phyloP scores from a whole-genome alignment of 2,797 vertebrate genomes.

The Enteromius mattozi region DNA sequence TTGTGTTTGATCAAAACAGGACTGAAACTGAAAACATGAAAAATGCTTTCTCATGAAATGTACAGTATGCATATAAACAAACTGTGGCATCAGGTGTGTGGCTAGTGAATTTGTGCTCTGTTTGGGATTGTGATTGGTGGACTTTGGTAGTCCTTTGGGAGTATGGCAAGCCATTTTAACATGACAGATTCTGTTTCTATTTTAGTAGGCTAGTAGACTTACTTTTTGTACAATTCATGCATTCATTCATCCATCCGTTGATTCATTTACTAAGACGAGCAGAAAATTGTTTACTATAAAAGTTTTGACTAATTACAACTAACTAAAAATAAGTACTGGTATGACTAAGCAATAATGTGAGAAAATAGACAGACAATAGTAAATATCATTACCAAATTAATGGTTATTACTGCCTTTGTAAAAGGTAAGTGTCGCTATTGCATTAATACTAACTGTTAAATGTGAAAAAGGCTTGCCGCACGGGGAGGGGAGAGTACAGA shows the following conservation, averaged over 20 bases:
- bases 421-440: not conserved
- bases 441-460: not conserved
- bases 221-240: not conserved
- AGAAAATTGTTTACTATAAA: not conserved
- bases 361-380: not conserved
- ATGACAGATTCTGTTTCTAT: not conserved
- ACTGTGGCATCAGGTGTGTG: not conserved
- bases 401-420: not conserved
- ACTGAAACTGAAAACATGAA: not conserved
- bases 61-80: not conserved
- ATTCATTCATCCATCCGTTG: not conserved
- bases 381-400: not conserved
- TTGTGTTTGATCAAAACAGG: not conserved
- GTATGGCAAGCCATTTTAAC: conserved; percentile 18
- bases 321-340: not conserved
- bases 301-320: not conserved
- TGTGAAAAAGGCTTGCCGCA: conserved; percentile 3
- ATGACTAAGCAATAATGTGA: not conserved
- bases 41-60: not conserved
- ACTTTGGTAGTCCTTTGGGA: not conserved
- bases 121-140: conserved; percentile 37
- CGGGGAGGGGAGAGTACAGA: conserved; percentile 46
- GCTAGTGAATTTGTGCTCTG: not conserved
- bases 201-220: not conserved
- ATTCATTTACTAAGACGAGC: not conserved